phyloP scores from a whole-genome alignment of 2,888 invertebrate genomes.

The Brassicogethes aeneus region DNA sequence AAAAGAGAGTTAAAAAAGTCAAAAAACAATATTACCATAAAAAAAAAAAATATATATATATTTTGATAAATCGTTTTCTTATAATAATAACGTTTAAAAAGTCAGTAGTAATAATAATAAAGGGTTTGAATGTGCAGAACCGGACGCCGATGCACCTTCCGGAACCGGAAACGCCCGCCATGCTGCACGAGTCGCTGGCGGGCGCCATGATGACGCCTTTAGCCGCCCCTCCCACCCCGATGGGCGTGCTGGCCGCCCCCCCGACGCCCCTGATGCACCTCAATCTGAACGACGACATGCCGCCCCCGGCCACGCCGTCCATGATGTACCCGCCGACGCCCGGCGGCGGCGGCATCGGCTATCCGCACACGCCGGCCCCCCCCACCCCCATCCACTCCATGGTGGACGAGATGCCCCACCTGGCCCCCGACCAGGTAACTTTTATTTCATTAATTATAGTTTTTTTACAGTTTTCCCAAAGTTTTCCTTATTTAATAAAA shows the following conservation, averaged over 20 bases:
- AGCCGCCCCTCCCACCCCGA: slow-evolving; percentile 39
- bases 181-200: slow-evolving; percentile 22
- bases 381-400: slow-evolving; percentile 38
- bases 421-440: slow-evolving; percentile 50
- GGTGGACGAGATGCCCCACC: slow-evolving; percentile 53
- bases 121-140: slow-evolving; percentile 20
- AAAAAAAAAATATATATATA: background rate
- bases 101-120: no score
- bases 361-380: slow-evolving; percentile 32
- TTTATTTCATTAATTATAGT: background rate
- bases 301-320: slow-evolving; percentile 41
- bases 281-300: background rate
- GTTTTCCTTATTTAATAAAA: background rate
- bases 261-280: slow-evolving; percentile 30
- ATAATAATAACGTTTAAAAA: no score
- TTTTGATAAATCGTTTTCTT: no score
- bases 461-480: background rate
- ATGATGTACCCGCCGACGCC: slow-evolving; percentile 39
- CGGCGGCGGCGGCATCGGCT: slow-evolving; percentile 35
- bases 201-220: slow-evolving; percentile 31
- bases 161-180: slow-evolving; percentile 28
- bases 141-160: slow-evolving; percentile 34
- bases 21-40: background rate
- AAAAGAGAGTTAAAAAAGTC: background rate
- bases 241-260: no score